Evolutionary conservation across 1,140 invertebrate genomes (phyloP), one percentile per base, ranked within the genome.

Genomic region (Drosophila burlai): DNA sequence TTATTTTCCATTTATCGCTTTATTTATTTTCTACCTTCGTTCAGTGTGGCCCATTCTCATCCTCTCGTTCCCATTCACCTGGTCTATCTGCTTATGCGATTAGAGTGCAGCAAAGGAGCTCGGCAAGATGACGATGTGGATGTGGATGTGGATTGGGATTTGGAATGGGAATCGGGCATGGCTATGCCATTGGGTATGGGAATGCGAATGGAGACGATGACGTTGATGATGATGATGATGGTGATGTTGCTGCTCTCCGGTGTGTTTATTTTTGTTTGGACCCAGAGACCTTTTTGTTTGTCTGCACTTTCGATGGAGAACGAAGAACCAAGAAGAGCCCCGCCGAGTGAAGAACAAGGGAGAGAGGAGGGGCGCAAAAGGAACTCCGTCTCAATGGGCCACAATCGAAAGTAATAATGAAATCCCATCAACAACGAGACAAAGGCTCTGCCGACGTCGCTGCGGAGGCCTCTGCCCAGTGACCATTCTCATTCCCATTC

Each of bases 321-420:
- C 60, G 40, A 61, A 63, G 43, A 57, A 38, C 38, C 29, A 18
- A 43, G 50, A 43, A 11, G 60, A 55, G n/a, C 49, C 49, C 29
- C 24, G 26, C 15, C 36, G 24, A 38, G 66, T 2, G 36, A 43
- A 4, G 24, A 15, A 58, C 9, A 18, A 45, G 34, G 61, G 38
- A 47, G n/a, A 13, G 24, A 18, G 29, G 49, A 29, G 46, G 43
- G 63, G 50, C 43, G 24, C 52, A 24, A 21, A 64, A 64, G 46
- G 61, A 67, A 49, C 61, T 66, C 57, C 16, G 50, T 78, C 64
- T 90, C 65, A 90, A 89, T 89, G 85, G 73, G 67, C 76, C 77
- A 90, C 84, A 89, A 89, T 89, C 84, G 84, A 87, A 87, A 87
- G 84, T 89, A 90, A 87, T 87, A 89, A 87, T 84, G 85, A 87